These are phyloP conservation scores for Nemapogon koenigi DNA, from an alignment of 2,888 invertebrate species.

Conservation along the genomic window DNA sequence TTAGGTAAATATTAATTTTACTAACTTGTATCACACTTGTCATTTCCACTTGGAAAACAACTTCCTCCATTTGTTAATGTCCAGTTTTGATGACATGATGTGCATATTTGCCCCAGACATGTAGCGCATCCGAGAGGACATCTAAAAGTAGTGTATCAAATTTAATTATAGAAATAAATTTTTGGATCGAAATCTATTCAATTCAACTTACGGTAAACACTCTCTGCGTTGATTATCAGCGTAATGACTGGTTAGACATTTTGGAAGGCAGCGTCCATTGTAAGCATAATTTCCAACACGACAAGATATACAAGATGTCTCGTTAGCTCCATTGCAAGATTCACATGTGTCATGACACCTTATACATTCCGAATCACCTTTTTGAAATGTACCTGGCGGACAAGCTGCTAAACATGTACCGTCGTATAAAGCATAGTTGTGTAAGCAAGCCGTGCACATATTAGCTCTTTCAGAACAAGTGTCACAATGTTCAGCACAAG, in stretches of 20 bases:
- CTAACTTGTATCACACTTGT: slow-evolving; percentile 78
- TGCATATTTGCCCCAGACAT: slow-evolving; percentile 75
- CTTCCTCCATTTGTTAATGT: slow-evolving; percentile 74
- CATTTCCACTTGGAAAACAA: slow-evolving; percentile 77
- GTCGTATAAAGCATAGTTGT: slow-evolving; percentile 84
- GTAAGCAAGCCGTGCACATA: slow-evolving; percentile 86
- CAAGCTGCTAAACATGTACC: slow-evolving; percentile 86
- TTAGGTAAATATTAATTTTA: slow-evolving; percentile 18
- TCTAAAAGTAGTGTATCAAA: slow-evolving; percentile 28
- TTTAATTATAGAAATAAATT: not conserved
- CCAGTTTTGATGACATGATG: slow-evolving; percentile 78
- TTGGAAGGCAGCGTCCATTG: slow-evolving; percentile 73
- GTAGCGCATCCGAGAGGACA: slow-evolving; percentile 81
- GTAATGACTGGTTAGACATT: slow-evolving; percentile 77
- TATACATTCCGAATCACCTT: slow-evolving; percentile 84
- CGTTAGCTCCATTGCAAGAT: slow-evolving; percentile 81
- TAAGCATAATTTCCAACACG: slow-evolving; percentile 74
- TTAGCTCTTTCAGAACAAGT: slow-evolving; percentile 85
- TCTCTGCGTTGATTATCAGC: slow-evolving; percentile 79
- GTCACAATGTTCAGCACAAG: slow-evolving; percentile 87
- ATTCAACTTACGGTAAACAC: slow-evolving; percentile 67
- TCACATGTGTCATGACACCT: slow-evolving; percentile 81
- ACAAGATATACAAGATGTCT: slow-evolving; percentile 82
- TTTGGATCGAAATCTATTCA: not conserved
- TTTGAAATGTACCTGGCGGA: slow-evolving; percentile 83